Conservation (phyloP, 2,888 invertebrate species). For the Acanthacorydalis orientalis region DNA sequence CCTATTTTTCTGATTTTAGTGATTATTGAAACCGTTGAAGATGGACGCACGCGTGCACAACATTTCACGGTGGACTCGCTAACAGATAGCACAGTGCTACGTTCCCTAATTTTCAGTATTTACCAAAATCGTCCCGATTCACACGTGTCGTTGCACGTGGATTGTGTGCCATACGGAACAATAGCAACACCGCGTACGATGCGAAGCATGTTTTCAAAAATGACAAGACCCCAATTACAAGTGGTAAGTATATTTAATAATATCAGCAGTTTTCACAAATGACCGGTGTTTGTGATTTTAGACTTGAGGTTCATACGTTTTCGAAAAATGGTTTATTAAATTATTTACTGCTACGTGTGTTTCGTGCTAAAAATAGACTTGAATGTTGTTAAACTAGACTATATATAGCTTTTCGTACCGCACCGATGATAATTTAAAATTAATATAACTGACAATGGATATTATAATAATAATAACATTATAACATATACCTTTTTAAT, state of each 20-base stretch:
- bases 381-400: too few relatives aligned
- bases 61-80: slow-evolving; percentile 42
- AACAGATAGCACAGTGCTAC: slow-evolving; percentile 32
- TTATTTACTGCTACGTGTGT: too few relatives aligned
- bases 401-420: too few relatives aligned
- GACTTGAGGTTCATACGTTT: too few relatives aligned
- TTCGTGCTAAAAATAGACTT: too few relatives aligned
- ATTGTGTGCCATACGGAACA: slow-evolving; percentile 46
- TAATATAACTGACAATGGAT: too few relatives aligned
- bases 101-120: slow-evolving; percentile 36
- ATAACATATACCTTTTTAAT: too few relatives aligned
- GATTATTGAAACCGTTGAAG: slow-evolving; percentile 44
- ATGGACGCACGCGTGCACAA: slow-evolving; percentile 37
- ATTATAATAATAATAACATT: too few relatives aligned
- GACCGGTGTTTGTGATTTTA: too few relatives aligned
- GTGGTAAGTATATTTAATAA: slow-evolving; percentile 29
- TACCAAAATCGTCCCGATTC: slow-evolving; percentile 37
- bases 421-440: too few relatives aligned
- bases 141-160: slow-evolving; percentile 43
- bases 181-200: slow-evolving; percentile 38
- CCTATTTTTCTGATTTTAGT: slow-evolving; percentile 26
- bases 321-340: too few relatives aligned
- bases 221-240: slow-evolving; percentile 33
- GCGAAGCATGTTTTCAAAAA: slow-evolving; percentile 37
- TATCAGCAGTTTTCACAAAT: too few relatives aligned